These are phyloP conservation scores for Sicus ferrugineus DNA, from an alignment of 2,888 invertebrate genomes.

Conservation along the genomic window DNA sequence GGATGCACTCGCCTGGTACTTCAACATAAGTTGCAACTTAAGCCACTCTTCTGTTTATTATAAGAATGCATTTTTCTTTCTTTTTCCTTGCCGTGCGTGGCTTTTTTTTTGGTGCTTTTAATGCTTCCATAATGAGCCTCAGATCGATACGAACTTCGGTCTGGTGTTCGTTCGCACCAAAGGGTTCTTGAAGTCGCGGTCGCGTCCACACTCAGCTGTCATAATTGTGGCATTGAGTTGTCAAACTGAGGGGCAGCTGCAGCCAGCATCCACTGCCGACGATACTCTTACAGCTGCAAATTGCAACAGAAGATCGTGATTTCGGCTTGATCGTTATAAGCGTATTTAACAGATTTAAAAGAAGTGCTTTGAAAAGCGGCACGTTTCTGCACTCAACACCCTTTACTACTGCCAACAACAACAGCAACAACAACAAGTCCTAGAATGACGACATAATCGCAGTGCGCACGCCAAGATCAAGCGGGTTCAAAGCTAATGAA, in stretches of 20 bases:
- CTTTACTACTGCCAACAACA: not conserved
- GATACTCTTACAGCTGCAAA: not conserved
- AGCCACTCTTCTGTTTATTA: not conserved
- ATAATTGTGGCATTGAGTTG: conserved; percentile 31
- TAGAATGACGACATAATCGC: conserved; percentile 1
- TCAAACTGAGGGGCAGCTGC: not conserved
- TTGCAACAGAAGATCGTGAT: not conserved
- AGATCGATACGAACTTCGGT: conserved; percentile 14
- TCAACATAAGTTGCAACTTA: not conserved
- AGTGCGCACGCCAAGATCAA: conserved; percentile 10
- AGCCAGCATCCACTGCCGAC: not conserved
- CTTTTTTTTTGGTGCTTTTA: conserved; percentile 2
- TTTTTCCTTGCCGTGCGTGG: not conserved
- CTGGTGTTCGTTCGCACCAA: not conserved
- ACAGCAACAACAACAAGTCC: not conserved
- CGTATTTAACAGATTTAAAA: conserved; percentile 2
- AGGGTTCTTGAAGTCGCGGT: conserved; percentile 22
- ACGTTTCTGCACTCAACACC: conserved; percentile 2
- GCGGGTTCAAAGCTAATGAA: conserved; percentile 20
- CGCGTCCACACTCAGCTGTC: conserved; percentile 15
- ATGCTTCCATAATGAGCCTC: conserved; percentile 9
- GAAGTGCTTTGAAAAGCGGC: not conserved
- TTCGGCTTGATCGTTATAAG: not conserved
- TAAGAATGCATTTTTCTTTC: not conserved
- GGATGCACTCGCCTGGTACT: not conserved